A percentile compares a stretch with the other conserved stretches of the same genome.
phyloP scores from a whole-genome alignment of 2,797 vertebrate species.

The Diplodus puntazzo region DNA sequence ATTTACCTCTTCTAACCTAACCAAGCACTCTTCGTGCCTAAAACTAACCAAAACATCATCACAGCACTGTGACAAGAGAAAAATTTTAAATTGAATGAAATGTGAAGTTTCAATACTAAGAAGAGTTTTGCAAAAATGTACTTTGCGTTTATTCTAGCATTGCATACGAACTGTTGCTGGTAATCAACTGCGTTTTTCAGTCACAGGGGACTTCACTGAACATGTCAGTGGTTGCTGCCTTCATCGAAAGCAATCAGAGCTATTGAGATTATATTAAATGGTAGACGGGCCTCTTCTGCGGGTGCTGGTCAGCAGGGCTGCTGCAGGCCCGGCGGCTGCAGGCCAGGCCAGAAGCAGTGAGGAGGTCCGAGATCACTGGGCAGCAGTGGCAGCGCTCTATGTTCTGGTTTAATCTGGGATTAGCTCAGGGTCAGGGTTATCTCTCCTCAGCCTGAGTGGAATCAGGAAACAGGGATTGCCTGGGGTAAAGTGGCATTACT shows the following conservation, averaged over 20 bases:
- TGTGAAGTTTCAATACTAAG: too few relatives aligned
- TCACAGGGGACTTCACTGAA: background rate
- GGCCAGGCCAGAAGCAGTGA: constrained; percentile 50
- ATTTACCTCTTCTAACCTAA: too few relatives aligned
- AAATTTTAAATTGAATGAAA: too few relatives aligned
- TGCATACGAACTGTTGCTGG: constrained; percentile 1
- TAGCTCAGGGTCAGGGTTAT: constrained; percentile 84
- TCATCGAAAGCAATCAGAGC: background rate
- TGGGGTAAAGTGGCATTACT: constrained; percentile 79
- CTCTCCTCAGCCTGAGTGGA: constrained; percentile 75
- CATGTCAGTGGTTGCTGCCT: background rate
- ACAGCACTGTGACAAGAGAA: too few relatives aligned
- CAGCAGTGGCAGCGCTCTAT: constrained; percentile 72
- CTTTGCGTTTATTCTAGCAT: too few relatives aligned
- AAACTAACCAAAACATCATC: too few relatives aligned
- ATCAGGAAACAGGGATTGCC: constrained; percentile 82
- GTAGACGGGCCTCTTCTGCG: constrained; percentile 22
- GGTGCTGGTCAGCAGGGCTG: constrained; percentile 47
- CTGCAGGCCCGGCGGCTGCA: constrained; percentile 26
- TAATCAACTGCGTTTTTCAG: constrained; percentile 27
- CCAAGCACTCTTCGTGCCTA: too few relatives aligned
- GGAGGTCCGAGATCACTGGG: constrained; percentile 71
- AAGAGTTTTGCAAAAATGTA: too few relatives aligned
- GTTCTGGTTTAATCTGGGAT: constrained; percentile 84
- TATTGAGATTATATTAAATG: constrained; percentile 17